Conservation (phyloP, 2,888 invertebrate genomes). For the Drosophila infuscata region DNA sequence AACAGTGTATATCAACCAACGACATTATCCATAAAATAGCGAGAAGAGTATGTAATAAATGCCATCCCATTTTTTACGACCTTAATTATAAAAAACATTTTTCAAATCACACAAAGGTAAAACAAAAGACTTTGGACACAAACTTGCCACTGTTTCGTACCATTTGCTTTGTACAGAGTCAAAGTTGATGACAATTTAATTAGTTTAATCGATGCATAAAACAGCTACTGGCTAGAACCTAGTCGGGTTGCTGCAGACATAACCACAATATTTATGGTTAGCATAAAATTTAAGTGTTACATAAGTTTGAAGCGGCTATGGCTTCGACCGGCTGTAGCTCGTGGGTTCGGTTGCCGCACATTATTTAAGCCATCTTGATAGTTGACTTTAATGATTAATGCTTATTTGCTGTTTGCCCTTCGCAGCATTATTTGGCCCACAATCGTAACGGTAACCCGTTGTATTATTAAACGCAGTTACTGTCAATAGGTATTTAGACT, state of each 20-base stretch:
- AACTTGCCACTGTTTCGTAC: constrained; percentile 48
- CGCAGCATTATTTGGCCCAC: constrained; percentile 31
- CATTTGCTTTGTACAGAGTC: background rate
- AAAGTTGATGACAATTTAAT: constrained; percentile 75
- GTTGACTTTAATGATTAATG: constrained; percentile 72
- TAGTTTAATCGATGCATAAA: constrained; percentile 74
- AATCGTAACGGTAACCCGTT: constrained; percentile 67
- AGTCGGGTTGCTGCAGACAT: constrained; percentile 1
- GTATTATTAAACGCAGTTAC: constrained; percentile 76
- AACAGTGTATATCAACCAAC: constrained; percentile 4
- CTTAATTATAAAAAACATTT: constrained; percentile 24
- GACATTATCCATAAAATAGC: constrained; percentile 3
- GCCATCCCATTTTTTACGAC: constrained; percentile 20
- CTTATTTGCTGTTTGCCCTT: constrained; percentile 52
- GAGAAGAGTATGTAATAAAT: constrained; percentile 15
- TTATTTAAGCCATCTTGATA: constrained; percentile 58
- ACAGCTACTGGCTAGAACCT: constrained; percentile 36
- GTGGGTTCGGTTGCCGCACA: constrained; percentile 3
- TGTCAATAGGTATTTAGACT: constrained; percentile 63
- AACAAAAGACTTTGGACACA: constrained; percentile 52
- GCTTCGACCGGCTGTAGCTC: background rate
- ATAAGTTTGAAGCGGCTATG: constrained; percentile 59
- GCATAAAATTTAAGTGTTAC: constrained; percentile 78
- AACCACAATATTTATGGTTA: constrained; percentile 65
- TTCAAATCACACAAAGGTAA: constrained; percentile 9